These are phyloP conservation scores for Camponotus floridanus DNA, from an alignment of 1,140 invertebrate genomes.

Conservation along the genomic window DNA sequence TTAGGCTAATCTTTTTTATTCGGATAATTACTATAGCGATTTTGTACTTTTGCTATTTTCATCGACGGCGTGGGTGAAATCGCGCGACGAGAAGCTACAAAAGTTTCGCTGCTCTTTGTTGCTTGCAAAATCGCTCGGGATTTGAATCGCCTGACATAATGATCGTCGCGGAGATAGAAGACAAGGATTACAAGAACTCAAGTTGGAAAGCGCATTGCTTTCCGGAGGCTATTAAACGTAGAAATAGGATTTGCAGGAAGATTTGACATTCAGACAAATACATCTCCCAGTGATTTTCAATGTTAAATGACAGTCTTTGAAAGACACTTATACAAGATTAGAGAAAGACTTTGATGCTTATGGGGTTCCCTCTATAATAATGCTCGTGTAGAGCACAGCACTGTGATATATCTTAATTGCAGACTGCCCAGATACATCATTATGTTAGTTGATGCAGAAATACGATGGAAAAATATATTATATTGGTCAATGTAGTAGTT, in stretches of 20 bases:
- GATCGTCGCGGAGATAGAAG: background rate
- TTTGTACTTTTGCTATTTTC: conserved; percentile 75
- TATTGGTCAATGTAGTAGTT: background rate
- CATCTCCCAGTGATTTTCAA: conserved; percentile 9
- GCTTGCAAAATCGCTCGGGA: background rate
- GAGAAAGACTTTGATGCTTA: background rate
- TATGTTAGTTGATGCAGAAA: conserved; percentile 23
- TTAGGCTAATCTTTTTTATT: conserved; percentile 75
- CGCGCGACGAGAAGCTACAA: conserved; percentile 55
- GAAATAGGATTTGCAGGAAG: background rate
- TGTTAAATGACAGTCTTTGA: background rate
- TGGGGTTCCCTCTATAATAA: conserved; percentile 4
- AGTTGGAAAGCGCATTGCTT: background rate
- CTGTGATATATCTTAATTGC: conserved; percentile 48
- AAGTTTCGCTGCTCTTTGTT: conserved; percentile 33
- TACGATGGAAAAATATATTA: background rate
- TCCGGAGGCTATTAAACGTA: background rate
- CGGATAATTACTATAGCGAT: conserved; percentile 73
- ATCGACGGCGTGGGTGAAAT: conserved; percentile 24
- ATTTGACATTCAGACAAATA: background rate
- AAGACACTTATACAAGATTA: background rate
- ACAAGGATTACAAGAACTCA: background rate
- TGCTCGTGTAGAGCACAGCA: conserved; percentile 15
- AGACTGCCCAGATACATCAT: conserved; percentile 17
- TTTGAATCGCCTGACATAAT: background rate